These are phyloP conservation scores for Parelbella ahira DNA, from an alignment of 2,888 invertebrate species.

Conservation along the genomic window DNA sequence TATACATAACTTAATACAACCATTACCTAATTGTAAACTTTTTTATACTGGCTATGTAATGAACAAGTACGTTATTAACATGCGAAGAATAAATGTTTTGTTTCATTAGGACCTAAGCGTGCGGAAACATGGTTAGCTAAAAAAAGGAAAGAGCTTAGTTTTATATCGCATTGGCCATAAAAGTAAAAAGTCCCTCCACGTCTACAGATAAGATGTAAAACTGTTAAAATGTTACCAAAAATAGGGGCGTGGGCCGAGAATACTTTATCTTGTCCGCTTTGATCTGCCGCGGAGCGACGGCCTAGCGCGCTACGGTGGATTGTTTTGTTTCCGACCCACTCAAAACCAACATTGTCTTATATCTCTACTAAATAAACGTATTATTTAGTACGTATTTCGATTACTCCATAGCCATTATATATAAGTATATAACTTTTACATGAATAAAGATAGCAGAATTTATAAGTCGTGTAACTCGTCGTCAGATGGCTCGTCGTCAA, in stretches of 20 bases:
- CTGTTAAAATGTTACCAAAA: slow-evolving; percentile 65
- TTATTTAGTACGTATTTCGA: too few species aligned
- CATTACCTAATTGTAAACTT: too few species aligned
- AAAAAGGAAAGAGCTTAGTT: slow-evolving; percentile 11
- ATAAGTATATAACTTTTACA: too few species aligned
- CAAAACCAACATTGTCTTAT: slow-evolving; percentile 5
- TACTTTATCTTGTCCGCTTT: slow-evolving; percentile 58
- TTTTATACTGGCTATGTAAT: too few species aligned
- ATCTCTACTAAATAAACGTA: too few species aligned
- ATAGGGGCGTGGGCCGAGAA: slow-evolving; percentile 53
- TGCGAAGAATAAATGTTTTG: too few species aligned
- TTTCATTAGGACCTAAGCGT: not conserved
- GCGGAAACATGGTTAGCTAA: slow-evolving; percentile 5
- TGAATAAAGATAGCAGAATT: too few species aligned
- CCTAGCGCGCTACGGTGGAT: slow-evolving; percentile 35
- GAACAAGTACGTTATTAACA: too few species aligned
- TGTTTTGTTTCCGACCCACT: slow-evolving; percentile 40
- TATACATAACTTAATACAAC: too few species aligned
- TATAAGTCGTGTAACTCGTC: too few species aligned
- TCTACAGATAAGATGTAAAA: slow-evolving; percentile 48
- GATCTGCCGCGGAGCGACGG: slow-evolving; percentile 52
- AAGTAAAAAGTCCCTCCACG: slow-evolving; percentile 27
- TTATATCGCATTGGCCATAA: slow-evolving; percentile 29
- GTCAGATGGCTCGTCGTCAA: too few species aligned
- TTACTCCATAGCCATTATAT: too few species aligned